Conservation (phyloP, 2,888 invertebrate species). For the Leptura quadrifasciata region DNA sequence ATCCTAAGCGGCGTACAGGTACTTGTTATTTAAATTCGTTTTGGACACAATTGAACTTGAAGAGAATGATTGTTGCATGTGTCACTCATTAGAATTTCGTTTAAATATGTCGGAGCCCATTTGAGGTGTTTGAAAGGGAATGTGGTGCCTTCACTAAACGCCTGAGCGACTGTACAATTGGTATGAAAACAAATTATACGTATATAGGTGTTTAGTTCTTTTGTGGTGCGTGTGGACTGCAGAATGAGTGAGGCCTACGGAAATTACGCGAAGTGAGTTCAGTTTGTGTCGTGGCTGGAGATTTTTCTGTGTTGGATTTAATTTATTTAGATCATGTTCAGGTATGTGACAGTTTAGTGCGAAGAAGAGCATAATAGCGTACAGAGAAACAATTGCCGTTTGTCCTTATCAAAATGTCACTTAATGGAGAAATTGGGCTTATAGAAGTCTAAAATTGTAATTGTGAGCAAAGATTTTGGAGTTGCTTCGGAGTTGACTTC, state of each 20-base stretch:
- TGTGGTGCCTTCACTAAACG: background rate
- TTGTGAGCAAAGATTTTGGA: too few species aligned
- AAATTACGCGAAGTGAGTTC: background rate
- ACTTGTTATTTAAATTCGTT: background rate
- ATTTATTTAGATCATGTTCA: background rate
- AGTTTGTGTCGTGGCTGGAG: background rate
- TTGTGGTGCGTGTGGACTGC: background rate
- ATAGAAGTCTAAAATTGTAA: too few species aligned
- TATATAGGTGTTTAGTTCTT: constrained; percentile 28
- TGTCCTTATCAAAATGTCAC: too few species aligned
- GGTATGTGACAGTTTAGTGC: background rate
- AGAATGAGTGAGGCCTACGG: background rate
- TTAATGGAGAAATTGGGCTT: too few species aligned
- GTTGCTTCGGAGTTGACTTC: too few species aligned
- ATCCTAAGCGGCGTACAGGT: background rate
- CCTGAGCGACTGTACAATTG: constrained; percentile 4
- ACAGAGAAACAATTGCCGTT: too few species aligned
- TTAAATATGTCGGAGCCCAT: background rate
- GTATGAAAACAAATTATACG: constrained; percentile 17
- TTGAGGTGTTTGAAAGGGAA: background rate
- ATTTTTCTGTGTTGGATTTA: background rate
- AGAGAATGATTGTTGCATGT: constrained; percentile 11
- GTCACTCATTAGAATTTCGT: background rate
- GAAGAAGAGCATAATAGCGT: background rate
- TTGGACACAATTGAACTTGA: background rate